These are phyloP conservation scores for Formica selysi DNA, from an alignment of 1,140 invertebrate genomes.

Conservation along the genomic window DNA sequence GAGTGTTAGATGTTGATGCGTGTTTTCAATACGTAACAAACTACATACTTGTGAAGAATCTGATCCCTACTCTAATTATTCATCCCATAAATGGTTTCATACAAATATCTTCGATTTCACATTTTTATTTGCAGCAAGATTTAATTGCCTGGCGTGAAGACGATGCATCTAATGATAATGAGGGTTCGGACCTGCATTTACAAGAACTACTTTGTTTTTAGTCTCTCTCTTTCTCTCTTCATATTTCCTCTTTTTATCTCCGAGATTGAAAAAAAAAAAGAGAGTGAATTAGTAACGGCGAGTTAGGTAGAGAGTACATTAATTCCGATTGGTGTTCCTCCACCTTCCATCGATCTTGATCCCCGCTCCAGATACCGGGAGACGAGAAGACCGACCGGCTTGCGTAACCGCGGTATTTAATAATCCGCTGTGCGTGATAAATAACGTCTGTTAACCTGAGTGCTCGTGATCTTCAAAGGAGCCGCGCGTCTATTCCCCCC, in stretches of 20 bases:
- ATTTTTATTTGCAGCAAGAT: conserved; percentile 37
- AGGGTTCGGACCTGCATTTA: conserved; percentile 23
- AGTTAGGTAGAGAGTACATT: conserved; percentile 35
- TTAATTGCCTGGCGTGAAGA: conserved; percentile 48
- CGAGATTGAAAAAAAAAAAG: conserved; percentile 19
- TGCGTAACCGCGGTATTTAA: conserved; percentile 75
- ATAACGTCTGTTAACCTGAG: conserved; percentile 72
- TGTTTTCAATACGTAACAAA: conserved; percentile 10
- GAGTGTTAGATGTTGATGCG: background rate
- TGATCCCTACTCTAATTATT: conserved; percentile 46
- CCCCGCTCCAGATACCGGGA: conserved; percentile 71
- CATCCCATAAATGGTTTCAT: conserved; percentile 7
- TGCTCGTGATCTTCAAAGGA: conserved; percentile 64
- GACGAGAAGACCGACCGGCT: conserved; percentile 40
- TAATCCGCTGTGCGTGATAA: conserved; percentile 73
- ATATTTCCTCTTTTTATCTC: background rate
- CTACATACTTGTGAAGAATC: conserved; percentile 7
- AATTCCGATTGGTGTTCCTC: conserved; percentile 61
- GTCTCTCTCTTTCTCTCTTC: background rate
- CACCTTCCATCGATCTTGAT: conserved; percentile 69
- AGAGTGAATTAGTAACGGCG: conserved; percentile 37
- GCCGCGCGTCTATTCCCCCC: conserved; percentile 35
- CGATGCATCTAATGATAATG: conserved; percentile 50
- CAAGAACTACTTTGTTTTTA: conserved; percentile 40
- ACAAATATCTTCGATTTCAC: conserved; percentile 35